Evolutionary conservation across 2,113 vertebrate species (phyloP), one percentile per base, ranked within the genome.

Genomic region (Ictidomys tridecemlineatus): DNA sequence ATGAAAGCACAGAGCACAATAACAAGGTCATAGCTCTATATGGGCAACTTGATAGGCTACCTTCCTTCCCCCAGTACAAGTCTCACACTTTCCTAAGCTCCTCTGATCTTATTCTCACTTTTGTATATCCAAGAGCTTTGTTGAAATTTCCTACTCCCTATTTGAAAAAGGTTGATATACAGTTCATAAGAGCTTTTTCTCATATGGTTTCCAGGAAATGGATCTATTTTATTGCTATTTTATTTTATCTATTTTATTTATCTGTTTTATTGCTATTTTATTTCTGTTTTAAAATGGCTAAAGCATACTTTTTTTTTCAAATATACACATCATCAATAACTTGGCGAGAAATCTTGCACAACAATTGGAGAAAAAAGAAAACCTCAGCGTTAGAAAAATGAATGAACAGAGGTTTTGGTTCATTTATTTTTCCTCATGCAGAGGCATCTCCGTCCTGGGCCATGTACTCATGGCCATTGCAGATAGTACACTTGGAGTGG

Each of bases 261-360:
- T 95, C 30, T 87, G 34, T 91, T 70, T 78, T 85, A 87, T 28
- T 42, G 20, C 4, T 42, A 95, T 61, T 78, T 85, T 67, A 89
- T 51, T 94, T 91, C 39, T 37, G 26, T 53, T 79, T 90, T 58
- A 61, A 32, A 84, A 95, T 73, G 37, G 12, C 65, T 74, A 45
- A 0, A 77, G 12, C 16, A 89, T 37, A 95, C 39, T 24, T 70
- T 95, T 85, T 85, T 39, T 79, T 58, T 70, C 63, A 91, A 90
- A 95, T 48, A 89, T 58, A 87, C 8, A n/a, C 20, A 85, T 82
- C 34, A 94, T 4, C 48, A 79, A 63, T 32, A 82, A 11, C 6
- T 39, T 70, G 74, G 53, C 4, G 30, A 95, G 56, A 95, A 51
- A 72, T 34, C 93, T 48, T 89, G 18, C 32, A 84, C 9, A 45